Base-by-base conservation (phyloP, 2,888 invertebrate genomes). In the Pogonocherus hispidulus region DNA sequence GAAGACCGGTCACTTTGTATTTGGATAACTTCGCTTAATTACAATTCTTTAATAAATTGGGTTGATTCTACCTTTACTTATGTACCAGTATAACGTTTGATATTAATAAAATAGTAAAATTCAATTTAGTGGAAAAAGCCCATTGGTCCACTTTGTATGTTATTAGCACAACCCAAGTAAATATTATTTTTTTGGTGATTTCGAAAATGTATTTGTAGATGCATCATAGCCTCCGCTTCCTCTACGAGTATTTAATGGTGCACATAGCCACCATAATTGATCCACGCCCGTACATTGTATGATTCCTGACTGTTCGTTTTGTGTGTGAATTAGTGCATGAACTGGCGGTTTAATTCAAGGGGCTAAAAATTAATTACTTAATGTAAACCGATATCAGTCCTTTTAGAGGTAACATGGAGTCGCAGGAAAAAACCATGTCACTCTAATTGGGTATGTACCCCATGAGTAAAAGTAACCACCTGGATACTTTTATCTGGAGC, bases 241-340 rank as follows among this genome's bases (percentile, higher is more conserved):
- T 49, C 49, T 14, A 16, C 14, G n/a, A 11, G 1, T 41, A 41
- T n/a, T 41, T 18, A 52, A 52, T 32, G 18, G 32, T 32, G 6
- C 8, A 32, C 2, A 27, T 14, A 27, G 18, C 0, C 9, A 27
- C 4, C 49, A 52, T 32, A 27, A 52, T 11, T 27, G 35, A 22
- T 35, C 35, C 35, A 19, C 59, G 14, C 47, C 47, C 32, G n/a
- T 49, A 32, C 46, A 54, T 47, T 47, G 59, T 32, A 52, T 47
- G 27, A 47, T 59, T 32, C 47, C 27, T 16, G 32, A 32, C 47
- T 47, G 23, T 47, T 23, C 4, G 9, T 44, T 47, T 16, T n/a
- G 11, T 37, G 71, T 75, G 78, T 73, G 77, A 80, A 80, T 78
- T 79, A 77, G 80, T 76, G 78, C 79, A 67, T 80, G 77, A 81